Conservation (phyloP, 2,888 invertebrate species). For the Drosophila emarginata region DNA sequence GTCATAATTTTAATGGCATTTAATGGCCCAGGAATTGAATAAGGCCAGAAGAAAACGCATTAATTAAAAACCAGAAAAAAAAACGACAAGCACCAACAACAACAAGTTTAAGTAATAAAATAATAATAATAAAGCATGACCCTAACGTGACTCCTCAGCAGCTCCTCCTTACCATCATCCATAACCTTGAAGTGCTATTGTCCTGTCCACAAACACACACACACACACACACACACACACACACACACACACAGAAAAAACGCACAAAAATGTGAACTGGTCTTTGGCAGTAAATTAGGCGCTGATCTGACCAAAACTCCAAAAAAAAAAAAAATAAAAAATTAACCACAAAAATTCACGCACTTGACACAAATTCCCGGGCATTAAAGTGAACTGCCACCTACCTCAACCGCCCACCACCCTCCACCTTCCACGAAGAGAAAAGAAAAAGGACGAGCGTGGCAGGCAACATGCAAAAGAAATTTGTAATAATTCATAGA, state of each 20-base stretch:
- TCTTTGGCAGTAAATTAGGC: conserved; percentile 9
- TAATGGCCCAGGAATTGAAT: conserved; percentile 71
- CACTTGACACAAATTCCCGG: conserved; percentile 73
- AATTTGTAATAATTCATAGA: neutral
- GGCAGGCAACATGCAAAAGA: neutral
- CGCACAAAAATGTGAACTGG: neutral
- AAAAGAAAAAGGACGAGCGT: neutral
- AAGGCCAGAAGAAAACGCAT: conserved; percentile 54
- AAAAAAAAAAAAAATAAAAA: conserved; percentile 30
- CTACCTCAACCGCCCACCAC: neutral
- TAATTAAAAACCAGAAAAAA: conserved; percentile 65
- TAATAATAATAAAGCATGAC: conserved; percentile 65
- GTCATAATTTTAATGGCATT: conserved; percentile 75
- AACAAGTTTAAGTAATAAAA: conserved; percentile 60
- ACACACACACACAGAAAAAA: neutral
- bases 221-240: too few species aligned
- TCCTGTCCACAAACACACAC: neutral
- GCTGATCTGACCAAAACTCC: neutral
- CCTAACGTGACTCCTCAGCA: conserved; percentile 61
- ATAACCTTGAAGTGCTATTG: neutral
- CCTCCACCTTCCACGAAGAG: conserved; percentile 24
- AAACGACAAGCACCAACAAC: conserved; percentile 52
- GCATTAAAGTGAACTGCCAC: conserved; percentile 58
- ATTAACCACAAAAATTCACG: conserved; percentile 69
- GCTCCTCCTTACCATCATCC: too few species aligned